Conservation (phyloP, 2,888 invertebrate species). For the Andrena minutula region DNA sequence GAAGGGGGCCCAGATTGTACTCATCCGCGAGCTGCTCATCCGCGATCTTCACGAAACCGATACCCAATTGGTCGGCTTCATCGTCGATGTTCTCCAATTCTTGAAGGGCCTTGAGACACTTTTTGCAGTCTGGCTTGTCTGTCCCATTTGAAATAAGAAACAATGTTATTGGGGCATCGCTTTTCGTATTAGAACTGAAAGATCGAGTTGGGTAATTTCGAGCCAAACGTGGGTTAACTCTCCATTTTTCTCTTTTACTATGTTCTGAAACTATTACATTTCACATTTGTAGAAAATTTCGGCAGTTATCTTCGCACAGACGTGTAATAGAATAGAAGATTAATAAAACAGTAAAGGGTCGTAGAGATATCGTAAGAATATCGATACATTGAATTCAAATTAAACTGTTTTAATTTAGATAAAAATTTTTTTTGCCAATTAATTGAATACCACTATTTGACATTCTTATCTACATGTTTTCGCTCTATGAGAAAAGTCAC, state of each 20-base stretch:
- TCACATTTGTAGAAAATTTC: neutral
- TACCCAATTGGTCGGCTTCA: slow-evolving; percentile 96
- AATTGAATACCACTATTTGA: neutral
- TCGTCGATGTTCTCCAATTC: slow-evolving; percentile 98
- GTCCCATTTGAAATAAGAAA: slow-evolving; percentile 83
- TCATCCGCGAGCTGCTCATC: slow-evolving; percentile 96
- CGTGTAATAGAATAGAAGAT: neutral
- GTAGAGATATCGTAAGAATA: neutral
- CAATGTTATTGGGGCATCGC: slow-evolving; percentile 46
- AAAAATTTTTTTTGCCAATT: neutral
- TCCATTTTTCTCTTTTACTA: neutral
- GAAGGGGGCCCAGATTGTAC: slow-evolving; percentile 95
- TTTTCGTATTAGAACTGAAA: neutral
- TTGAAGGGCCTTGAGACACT: slow-evolving; percentile 95
- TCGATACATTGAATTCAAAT: neutral
- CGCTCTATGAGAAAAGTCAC: neutral
- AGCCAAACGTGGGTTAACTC: slow-evolving; percentile 25
- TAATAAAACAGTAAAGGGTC: neutral
- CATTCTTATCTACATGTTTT: neutral
- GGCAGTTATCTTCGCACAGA: neutral
- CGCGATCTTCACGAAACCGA: slow-evolving; percentile 97
- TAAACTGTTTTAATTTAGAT: neutral
- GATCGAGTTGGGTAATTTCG: slow-evolving; percentile 10
- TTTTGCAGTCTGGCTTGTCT: slow-evolving; percentile 97
- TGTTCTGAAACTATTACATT: neutral